Percentiles rank a stretch among this genome's conserved stretches.
These are phyloP conservation scores for Sandelia bainsii DNA, from an alignment of 2,797 vertebrate genomes.

Conservation along the genomic window DNA sequence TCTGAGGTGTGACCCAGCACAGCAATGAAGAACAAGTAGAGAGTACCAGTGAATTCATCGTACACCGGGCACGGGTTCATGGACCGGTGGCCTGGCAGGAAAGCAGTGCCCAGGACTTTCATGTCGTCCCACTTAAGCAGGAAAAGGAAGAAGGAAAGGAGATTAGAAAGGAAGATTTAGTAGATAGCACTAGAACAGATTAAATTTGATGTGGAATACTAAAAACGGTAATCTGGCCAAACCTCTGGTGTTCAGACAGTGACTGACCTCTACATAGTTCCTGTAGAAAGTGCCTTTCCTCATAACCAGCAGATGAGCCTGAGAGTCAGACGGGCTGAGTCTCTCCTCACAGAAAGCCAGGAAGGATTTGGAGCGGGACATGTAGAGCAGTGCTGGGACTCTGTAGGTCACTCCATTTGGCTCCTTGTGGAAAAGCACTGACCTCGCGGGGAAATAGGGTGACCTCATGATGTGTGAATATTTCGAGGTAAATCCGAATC, in stretches of 20 bases:
- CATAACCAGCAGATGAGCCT: constrained; percentile 93
- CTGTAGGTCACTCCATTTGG: constrained; percentile 91
- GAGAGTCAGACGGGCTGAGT: constrained; percentile 88
- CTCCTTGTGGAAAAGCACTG: constrained; percentile 91
- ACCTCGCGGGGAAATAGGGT: constrained; percentile 86
- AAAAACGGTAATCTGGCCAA: too few species aligned
- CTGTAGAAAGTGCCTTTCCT: constrained; percentile 88
- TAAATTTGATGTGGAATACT: too few species aligned
- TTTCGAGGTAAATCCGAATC: background rate
- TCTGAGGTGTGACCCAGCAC: constrained; percentile 92
- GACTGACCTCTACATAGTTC: constrained; percentile 91
- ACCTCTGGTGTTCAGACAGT: background rate
- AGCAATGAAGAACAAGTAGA: constrained; percentile 97
- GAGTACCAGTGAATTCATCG: constrained; percentile 89
- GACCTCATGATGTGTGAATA: constrained; percentile 69
- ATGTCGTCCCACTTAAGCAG: constrained; percentile 90
- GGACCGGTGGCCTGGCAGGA: constrained; percentile 89
- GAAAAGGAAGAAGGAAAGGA: background rate
- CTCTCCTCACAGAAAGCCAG: constrained; percentile 95
- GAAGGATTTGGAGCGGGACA: constrained; percentile 84
- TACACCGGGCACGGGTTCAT: constrained; percentile 98
- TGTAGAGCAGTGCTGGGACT: constrained; percentile 90
- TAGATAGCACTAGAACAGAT: background rate
- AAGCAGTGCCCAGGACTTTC: constrained; percentile 86
- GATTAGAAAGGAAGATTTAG: background rate